Evolutionary conservation across 1,140 invertebrate species (phyloP).

Genomic region (Scaptomyza montana): DNA sequence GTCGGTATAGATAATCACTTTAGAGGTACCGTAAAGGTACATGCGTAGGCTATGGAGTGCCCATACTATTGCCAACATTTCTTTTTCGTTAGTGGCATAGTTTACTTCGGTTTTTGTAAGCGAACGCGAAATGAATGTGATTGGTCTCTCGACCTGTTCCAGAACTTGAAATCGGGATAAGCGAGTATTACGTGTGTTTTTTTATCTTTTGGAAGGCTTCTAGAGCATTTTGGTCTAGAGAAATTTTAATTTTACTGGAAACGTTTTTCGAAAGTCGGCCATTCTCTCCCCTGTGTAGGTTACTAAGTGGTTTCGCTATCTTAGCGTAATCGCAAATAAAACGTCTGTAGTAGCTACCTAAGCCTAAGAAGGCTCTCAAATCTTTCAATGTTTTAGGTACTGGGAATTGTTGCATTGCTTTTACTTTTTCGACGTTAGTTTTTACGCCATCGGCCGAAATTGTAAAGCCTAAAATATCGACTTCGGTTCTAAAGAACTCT

Average conservation of each 20-base stretch:
- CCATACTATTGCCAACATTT: neutral
- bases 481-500: conserved; percentile 15
- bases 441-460: too few species aligned
- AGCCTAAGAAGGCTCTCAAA: too few species aligned
- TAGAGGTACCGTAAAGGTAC: neutral
- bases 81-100: neutral
- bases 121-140: neutral
- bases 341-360: neutral
- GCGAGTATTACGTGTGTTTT: neutral
- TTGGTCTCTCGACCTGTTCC: neutral
- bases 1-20: neutral
- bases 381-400: too few species aligned
- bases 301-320: neutral
- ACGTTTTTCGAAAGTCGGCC: neutral
- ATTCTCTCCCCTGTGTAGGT: neutral
- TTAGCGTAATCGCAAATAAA: neutral
- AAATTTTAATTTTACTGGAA: neutral
- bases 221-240: neutral
- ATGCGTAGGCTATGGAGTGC: neutral
- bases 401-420: too few species aligned
- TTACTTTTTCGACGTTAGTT: too few species aligned
- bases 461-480: conserved; percentile 31
- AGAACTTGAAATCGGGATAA: neutral
- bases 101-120: too few species aligned
- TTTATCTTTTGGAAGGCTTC: neutral